Evolutionary conservation across 2,888 invertebrate species (phyloP), one percentile per base, ranked within the genome.

Genomic region (Lampropteryx suffumata): DNA sequence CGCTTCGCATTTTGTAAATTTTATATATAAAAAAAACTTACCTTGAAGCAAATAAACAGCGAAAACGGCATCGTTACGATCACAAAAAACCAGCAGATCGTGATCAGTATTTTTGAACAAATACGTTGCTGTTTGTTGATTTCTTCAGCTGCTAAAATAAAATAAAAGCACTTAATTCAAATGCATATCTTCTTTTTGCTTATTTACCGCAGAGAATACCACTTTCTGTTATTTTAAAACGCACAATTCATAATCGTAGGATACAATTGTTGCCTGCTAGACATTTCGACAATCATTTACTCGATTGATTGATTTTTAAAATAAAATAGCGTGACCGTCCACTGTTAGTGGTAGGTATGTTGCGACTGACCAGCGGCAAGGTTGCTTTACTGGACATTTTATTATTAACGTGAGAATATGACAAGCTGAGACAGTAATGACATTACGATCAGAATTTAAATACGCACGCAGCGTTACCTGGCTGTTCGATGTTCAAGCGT

Each of bases 31-130:
- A 26, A 9, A 12, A 11, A n/a, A 8, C 91, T 92, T 91, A 97
- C 98, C 95, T 98, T 98, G 78, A 98, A 97, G 80, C 97, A 98
- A 49, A 98, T 92, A 79, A 97, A 94, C 3, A 98, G 92, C 0
- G 98, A 98, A 71, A 98, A 96, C 0, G 98, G 98, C 93, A 98
- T 94, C 0, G 98, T 98, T 28, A 96, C 62, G 12, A 95, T 79
- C 27, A 98, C 96, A 27, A 98, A 76, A 2, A 95, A 76, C 94
- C 97, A 97, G 5, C 98, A 96, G 26, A 98, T 82, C 12, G 92
- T 91, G 33, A 96, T 95, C 35, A 98, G 91, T 54, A 98, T 93
- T 82, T 94, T 95, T 3, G 97, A 98, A 73, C 97, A 97, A 43
- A 94, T 91, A 63, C 95, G 96, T 0, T 92, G 90, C 41, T 95